Percentiles rank a stretch among this genome's conserved stretches.
phyloP scores from a whole-genome alignment of 1,140 invertebrate species.

The Heterodera carotae region DNA sequence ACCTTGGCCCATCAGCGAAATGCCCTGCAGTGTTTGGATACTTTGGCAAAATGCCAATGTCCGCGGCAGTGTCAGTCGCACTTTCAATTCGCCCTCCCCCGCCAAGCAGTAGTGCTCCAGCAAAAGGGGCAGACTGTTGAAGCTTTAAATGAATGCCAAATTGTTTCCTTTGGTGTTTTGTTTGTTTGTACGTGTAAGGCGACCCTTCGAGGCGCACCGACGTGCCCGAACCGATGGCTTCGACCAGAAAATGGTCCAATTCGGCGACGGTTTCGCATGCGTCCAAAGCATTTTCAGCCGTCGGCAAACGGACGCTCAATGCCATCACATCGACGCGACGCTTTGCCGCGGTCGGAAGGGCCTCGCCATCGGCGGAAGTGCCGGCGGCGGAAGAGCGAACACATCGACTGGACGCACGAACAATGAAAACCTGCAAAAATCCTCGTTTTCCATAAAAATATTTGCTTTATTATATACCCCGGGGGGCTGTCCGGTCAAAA shows the following conservation, averaged over 20 bases:
- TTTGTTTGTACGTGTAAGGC: conserved; percentile 79
- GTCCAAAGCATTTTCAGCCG: conserved; percentile 79
- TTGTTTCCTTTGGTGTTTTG: too few relatives aligned
- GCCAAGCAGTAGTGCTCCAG: conserved; percentile 89
- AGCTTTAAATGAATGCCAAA: not conserved
- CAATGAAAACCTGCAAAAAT: conserved; percentile 92
- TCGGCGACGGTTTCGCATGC: not conserved
- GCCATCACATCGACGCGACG: conserved; percentile 78
- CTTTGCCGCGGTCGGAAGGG: not conserved
- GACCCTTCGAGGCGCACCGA: conserved; percentile 85
- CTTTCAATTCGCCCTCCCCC: conserved; percentile 86
- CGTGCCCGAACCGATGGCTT: conserved; percentile 73
- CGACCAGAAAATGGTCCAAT: conserved; percentile 92
- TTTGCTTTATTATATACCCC: conserved; percentile 70
- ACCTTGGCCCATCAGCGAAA: conserved; percentile 85
- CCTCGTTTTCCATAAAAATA: conserved; percentile 60
- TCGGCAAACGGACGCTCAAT: conserved; percentile 78
- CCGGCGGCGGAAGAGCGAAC: not conserved
- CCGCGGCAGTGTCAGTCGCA: conserved; percentile 80
- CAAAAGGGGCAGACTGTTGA: conserved; percentile 78
- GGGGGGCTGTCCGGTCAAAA: conserved; percentile 86
- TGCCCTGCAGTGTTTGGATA: conserved; percentile 82
- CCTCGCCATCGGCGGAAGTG: too few relatives aligned
- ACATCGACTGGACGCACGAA: conserved; percentile 85
- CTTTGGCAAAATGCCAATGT: conserved; percentile 76